phyloP scores from a whole-genome alignment of 2,888 invertebrate genomes.

The Scaptomyza reducta region DNA sequence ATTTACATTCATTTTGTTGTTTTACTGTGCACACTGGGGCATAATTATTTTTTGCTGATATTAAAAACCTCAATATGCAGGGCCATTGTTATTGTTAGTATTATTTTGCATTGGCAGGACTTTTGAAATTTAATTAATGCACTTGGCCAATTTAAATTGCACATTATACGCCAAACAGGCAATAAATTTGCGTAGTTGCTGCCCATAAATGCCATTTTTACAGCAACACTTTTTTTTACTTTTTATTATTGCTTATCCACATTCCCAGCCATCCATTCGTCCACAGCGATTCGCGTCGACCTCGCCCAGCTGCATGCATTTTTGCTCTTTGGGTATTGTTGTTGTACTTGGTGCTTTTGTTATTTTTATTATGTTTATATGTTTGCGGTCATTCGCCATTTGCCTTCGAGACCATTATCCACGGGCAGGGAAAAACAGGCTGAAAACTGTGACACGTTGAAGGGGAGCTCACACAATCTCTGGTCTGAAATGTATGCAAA shows the following conservation, averaged over 20 bases:
- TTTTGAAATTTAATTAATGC: constrained; percentile 70
- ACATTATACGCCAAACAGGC: constrained; percentile 62
- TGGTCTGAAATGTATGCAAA: constrained; percentile 47
- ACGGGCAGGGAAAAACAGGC: constrained; percentile 30
- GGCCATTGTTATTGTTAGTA: constrained; percentile 8
- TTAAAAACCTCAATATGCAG: constrained; percentile 5
- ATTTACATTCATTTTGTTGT: not conserved
- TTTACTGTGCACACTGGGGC: constrained; percentile 13
- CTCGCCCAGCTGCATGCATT: constrained; percentile 17
- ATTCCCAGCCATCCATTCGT: constrained; percentile 15
- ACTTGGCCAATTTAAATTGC: constrained; percentile 73
- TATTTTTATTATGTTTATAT: constrained; percentile 34
- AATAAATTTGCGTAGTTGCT: constrained; percentile 69
- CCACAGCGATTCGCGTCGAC: constrained; percentile 1
- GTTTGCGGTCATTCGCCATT: constrained; percentile 56
- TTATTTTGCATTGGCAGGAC: constrained; percentile 42
- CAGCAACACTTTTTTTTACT: constrained; percentile 38
- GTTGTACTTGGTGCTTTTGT: constrained; percentile 13
- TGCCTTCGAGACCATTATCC: constrained; percentile 42
- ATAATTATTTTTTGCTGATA: not conserved
- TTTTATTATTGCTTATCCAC: constrained; percentile 58
- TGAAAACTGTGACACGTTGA: not conserved
- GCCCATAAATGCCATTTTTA: constrained; percentile 68
- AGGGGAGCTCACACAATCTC: constrained; percentile 28
- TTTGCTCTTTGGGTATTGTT: constrained; percentile 23